Base-by-base conservation (phyloP, 30 jellyfish, hydroid and myxozoan genomes). In the Aurelia sp. region DNA sequence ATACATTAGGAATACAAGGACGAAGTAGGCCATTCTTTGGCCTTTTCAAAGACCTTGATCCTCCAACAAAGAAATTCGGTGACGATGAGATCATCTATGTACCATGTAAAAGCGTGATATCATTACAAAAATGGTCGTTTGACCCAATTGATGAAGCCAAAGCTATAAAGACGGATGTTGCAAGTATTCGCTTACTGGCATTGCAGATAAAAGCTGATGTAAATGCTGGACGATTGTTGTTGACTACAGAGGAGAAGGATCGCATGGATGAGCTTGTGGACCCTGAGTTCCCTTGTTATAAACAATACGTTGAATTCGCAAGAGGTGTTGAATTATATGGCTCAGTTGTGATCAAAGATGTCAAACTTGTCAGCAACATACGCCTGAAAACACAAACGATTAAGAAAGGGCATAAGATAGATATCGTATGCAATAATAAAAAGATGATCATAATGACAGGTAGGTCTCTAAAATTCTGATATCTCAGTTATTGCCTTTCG, bases 271-370 rank as follows among this genome's bases (percentile, higher is more conserved):
- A 58, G 73, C 50, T 63, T 67, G 1, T 80, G 51, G 98, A 86
- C 84, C 95, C 97, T 3, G 82, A 47, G 11, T 92, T 92, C 63
- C 95, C 94, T 4, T 79, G 98, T 72, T 87, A 87, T 72, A 92
- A 92, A 75, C 97, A 87, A 80, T 92, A 86, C 69, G 97, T 92
- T 18, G 98, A 92, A 33, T 74, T 17, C 20, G 97, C 98, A 74
- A 80, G 98, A 86, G 38, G 52, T n/a, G 52, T 92, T 13, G 72
- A 71, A 12, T 57, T 67, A 19, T 92, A 92, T 33, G 91, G 79
- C 8, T 48, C 91, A 11, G 65, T 67, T n/a, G 92, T 72, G 35
- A 64, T 82, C 31, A 75, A 67, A 85, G 86, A 87, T 76, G 98
- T 76, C 21, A 78, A 22, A 63, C 63, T 86, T 60, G 63, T 70